Evolutionary conservation across 1,140 invertebrate species (phyloP), one percentile per base, ranked within the genome.

Genomic region (Temnothorax nylanderi): DNA sequence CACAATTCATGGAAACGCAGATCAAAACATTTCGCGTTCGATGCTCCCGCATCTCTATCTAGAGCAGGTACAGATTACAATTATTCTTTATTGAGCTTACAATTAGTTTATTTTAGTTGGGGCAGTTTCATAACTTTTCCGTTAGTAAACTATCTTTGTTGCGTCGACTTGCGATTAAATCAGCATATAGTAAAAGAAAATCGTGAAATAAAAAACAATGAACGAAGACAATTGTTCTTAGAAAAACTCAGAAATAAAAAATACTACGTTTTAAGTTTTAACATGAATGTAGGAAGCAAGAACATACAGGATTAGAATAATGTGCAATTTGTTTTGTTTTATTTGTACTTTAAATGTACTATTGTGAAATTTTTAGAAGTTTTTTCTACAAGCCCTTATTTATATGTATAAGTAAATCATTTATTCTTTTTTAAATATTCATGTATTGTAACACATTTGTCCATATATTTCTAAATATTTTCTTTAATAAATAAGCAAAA

Each of bases 11-110:
- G 34, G 47, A 80, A 85, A 34, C 37, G 32, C 34, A 56, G 49
- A 71, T 62, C 65, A 26, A 62, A 80, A 86, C 54, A 87, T 74
- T 62, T 80, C 13, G 21, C 37, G 49, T 81, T 71, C 11, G 64
- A 71, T 81, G 47, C n/a, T 16, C 5, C 16, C 16, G 34, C 16
- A 26, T 67, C 18, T 60, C 16, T 32, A 18, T 44, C 2, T 26
- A 58, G 7, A 44, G n/a, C 8, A 56, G 3, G 11, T 75, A 75
- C 13, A 21, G 49, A n/a, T 54, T 37, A 34, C 3, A 54, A 10
- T 34, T 56, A 41, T 56, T 64, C 11, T 64, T 64, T 11, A 44
- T n/a, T 56, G 32, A 21, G 6, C 0, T 47, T 72, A n/a, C n/a
- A n/a, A n/a, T n/a, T n/a, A 34, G 0, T 4, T 72, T 18, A 51